phyloP scores from a whole-genome alignment of 2,113 vertebrate genomes.

The Aspidoscelis tigris region DNA sequence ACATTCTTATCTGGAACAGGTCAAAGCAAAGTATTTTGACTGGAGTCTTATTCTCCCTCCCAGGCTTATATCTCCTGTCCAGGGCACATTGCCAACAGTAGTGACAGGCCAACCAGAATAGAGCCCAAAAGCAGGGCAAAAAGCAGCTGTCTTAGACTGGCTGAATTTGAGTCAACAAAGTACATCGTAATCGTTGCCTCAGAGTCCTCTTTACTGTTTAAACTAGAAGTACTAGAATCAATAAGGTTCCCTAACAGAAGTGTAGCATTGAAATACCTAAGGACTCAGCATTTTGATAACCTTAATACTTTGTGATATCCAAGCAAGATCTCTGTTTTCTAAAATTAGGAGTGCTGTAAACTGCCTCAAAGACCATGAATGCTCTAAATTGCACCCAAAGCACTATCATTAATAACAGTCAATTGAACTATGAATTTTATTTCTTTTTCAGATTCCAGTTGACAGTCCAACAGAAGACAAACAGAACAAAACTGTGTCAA shows the following conservation, averaged over 20 bases:
- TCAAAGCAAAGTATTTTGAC: no score
- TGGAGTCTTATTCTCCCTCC: no score
- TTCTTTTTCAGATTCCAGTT: slow-evolving; percentile 58
- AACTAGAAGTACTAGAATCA: not conserved
- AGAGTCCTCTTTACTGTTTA: no score
- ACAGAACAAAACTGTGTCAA: slow-evolving; percentile 31
- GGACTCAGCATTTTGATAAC: not conserved
- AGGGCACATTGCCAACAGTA: no score
- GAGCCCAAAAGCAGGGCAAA: no score
- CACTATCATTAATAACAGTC: not conserved
- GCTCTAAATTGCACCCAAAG: not conserved
- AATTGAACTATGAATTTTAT: slow-evolving; percentile 4
- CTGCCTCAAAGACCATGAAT: not conserved
- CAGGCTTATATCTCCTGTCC: no score
- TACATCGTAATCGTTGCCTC: no score
- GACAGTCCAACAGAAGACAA: slow-evolving; percentile 61
- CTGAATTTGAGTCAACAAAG: no score
- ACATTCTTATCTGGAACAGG: no score
- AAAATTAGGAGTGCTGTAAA: not conserved
- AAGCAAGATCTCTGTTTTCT: not conserved
- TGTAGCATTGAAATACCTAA: not conserved
- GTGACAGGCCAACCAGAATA: no score
- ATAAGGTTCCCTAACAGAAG: not conserved
- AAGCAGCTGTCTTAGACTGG: no score
- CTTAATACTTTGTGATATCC: not conserved